These are phyloP conservation scores for Aricia artaxerxes DNA, from an alignment of 2,888 invertebrate species.

Conservation along the genomic window DNA sequence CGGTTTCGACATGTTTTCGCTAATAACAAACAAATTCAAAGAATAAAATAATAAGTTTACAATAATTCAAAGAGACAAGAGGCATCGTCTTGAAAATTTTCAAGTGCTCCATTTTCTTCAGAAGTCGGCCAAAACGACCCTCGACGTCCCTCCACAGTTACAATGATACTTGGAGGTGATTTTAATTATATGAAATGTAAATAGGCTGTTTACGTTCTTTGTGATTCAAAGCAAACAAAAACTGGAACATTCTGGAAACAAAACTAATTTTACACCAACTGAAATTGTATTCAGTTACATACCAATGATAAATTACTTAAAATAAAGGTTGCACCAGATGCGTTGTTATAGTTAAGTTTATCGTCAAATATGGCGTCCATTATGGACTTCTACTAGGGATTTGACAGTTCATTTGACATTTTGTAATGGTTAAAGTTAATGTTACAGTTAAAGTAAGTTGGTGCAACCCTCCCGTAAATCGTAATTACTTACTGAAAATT, in stretches of 20 bases:
- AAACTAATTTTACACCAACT: not conserved
- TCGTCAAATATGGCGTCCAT: no score
- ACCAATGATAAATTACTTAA: no score
- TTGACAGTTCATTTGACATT: no score
- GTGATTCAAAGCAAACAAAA: not conserved
- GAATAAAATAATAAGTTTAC: not conserved
- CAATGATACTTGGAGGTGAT: slow-evolving; percentile 14
- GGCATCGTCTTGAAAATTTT: slow-evolving; percentile 22
- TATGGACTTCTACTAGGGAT: no score
- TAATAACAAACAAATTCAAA: slow-evolving; percentile 12
- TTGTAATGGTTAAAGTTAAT: no score
- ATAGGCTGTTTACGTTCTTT: slow-evolving; percentile 8
- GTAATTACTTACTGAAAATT: no score
- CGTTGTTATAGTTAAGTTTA: no score
- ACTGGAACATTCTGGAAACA: not conserved
- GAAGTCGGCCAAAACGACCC: slow-evolving; percentile 16
- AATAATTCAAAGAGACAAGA: not conserved
- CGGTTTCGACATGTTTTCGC: not conserved
- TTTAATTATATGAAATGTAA: slow-evolving; percentile 25
- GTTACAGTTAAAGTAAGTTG: no score
- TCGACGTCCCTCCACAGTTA: slow-evolving; percentile 11
- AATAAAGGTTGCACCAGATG: no score
- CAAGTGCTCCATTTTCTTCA: slow-evolving; percentile 21
- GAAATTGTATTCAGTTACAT: no score
- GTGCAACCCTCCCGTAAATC: no score